Base-by-base conservation (phyloP, 2,797 vertebrate genomes). In the Lacerta agilis region DNA sequence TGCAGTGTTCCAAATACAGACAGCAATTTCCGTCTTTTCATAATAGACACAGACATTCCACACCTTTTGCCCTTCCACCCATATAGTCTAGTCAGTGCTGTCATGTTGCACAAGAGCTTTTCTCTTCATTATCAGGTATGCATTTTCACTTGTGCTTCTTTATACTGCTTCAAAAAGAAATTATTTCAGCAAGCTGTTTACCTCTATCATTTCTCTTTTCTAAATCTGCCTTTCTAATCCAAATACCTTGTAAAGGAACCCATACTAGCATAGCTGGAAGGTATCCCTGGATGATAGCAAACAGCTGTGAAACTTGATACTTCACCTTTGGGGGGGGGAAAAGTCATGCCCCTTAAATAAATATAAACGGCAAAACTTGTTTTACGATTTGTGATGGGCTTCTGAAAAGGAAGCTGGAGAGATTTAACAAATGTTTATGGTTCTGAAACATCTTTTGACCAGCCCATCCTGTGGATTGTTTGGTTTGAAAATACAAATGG, bases 1-100 rank as follows among this genome's bases (percentile, higher is more conserved):
- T 93, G 95, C 93, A 88, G 89, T 33, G 0, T 71, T 72, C 61
- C 3, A 79, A 88, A 82, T 0, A 88, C 91, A 96, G 96, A 96
- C 96, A 94, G 94, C 90, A 94, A 94, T 95, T 94, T 96, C 95
- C 95, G 95, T 92, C 89, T 79, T 95, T 95, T 95, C 94, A 96
- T 88, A 92, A 91, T 86, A 94, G 95, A 96, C 86, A 93, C 81
- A 96, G 95, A 96, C 89, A 87, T 92, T 94, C 93, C 86, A 86
- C 94, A 94, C 88, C 91, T 95, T 94, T 93, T 94, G 93, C 95
- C 91, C 89, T 95, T 95, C 94, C 94, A 96, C 91, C 91, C 93
- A 92, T 90, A 95, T 84, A 94, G 94, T 95, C 94, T 94, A 91
- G 94, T 92, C 94, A 96, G 91, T 91, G 90, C 92, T 92, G 87